Evolutionary conservation across 2,797 vertebrate genomes (phyloP), one percentile per base, ranked within the genome.

Genomic region (Thamnophis elegans): DNA sequence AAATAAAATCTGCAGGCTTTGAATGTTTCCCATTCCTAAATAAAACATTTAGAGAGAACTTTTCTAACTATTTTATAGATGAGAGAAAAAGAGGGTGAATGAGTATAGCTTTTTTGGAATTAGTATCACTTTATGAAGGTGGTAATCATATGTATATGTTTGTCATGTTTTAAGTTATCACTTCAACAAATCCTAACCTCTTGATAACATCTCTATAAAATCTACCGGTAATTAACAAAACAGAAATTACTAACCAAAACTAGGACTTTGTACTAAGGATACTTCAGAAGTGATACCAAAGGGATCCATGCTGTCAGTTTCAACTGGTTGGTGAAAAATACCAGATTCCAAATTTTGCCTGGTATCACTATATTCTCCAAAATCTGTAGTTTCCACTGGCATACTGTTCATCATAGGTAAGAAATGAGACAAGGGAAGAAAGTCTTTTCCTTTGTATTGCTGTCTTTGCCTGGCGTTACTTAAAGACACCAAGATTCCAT

Each of bases 351-450:
- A 62, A 8, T 88, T 88, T 85, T 95, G 96, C 91, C 95, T 95
- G 86, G 95, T 96, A 2, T 96, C 97, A 0, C 94, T 65, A 0
- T 94, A 93, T 36, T 96, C 95, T 0, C 59, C 93, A 2, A 95
- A 95, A 68, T 96, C 95, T 5, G 91, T 89, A 0, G 95, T 91
- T 59, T 95, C 93, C 92, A 97, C 86, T 0, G 98, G 97, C 51
- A 98, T 87, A 0, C 96, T 97, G 96, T 96, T 98, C 90, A 98
- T 96, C 97, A 99, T 98, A 1, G 99, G 99, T 55, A 99, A 96
- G 96, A 99, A 99, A 94, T 98, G 98, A 87, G 99, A 98, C 0
- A 99, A 94, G 0, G 98, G 97, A 1, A 98, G 97, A 1, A 97
- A 95, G 2, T 97, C 98, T 60, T 97, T 95, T 32, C 98, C 98